Evolutionary conservation across 2,888 invertebrate species (phyloP).

Genomic region (Dione juno): DNA sequence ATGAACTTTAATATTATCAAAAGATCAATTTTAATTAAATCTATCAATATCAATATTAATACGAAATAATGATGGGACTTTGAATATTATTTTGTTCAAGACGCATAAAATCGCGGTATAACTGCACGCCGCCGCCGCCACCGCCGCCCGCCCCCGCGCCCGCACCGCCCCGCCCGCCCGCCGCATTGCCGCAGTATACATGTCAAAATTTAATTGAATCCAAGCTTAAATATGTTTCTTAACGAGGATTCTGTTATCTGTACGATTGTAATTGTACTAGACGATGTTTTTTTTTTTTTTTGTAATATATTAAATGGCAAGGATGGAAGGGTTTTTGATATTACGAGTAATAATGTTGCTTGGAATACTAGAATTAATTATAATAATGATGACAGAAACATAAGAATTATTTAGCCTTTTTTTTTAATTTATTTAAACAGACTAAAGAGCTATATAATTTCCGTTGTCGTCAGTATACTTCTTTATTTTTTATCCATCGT

Average conservation of each 20-base stretch:
- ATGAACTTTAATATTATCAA: background rate
- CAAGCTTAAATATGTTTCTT: conserved; percentile 65
- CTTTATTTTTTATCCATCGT: too few species aligned
- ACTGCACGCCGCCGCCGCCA: conserved; percentile 44
- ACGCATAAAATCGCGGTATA: conserved; percentile 50
- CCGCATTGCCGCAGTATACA: conserved; percentile 63
- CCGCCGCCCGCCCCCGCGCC: too few species aligned
- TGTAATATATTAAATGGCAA: background rate
- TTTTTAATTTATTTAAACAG: too few species aligned
- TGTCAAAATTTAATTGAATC: conserved; percentile 76
- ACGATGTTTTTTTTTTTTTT: conserved; percentile 16
- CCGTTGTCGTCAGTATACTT: too few species aligned
- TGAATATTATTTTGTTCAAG: conserved; percentile 30
- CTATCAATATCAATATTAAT: conserved; percentile 13
- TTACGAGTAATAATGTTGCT: background rate
- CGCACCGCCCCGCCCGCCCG: too few species aligned
- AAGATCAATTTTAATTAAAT: conserved; percentile 16
- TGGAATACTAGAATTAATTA: background rate
- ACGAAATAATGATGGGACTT: conserved; percentile 33
- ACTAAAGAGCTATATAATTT: too few species aligned
- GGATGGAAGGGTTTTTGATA: background rate
- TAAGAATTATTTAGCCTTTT: too few species aligned
- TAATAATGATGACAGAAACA: background rate
- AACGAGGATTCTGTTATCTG: conserved; percentile 52
- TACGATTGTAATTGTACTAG: conserved; percentile 35